Evolutionary conservation across 2,888 invertebrate genomes (phyloP).

Genomic region (Agrotis segetum): DNA sequence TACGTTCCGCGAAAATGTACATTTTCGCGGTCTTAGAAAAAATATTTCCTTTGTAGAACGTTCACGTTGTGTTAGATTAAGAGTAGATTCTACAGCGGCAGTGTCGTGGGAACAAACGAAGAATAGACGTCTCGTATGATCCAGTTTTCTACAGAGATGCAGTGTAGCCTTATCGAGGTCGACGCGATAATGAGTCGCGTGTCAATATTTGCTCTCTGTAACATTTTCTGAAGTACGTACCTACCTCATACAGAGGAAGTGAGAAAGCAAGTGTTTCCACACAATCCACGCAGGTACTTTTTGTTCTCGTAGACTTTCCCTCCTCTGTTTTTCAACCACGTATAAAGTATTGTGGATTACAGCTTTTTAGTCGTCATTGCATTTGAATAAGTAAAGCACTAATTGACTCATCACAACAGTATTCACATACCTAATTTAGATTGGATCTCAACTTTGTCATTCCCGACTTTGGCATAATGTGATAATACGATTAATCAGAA

Average conservation of each 20-base stretch:
- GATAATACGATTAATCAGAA: not conserved
- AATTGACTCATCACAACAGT: not conserved
- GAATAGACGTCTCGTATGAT: constrained; percentile 84
- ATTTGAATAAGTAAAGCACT: not conserved
- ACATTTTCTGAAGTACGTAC: constrained; percentile 70
- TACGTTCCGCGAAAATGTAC: too few relatives aligned
- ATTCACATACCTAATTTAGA: not conserved
- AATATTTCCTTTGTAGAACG: constrained; percentile 82
- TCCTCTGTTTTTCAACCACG: not conserved
- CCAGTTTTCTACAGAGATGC: constrained; percentile 87
- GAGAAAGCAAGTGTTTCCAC: constrained; percentile 68
- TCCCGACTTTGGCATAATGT: too few relatives aligned
- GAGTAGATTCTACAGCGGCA: constrained; percentile 75
- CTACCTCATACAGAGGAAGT: constrained; percentile 67
- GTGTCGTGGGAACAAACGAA: constrained; percentile 87
- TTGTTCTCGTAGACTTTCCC: constrained; percentile 36
- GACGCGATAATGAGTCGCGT: constrained; percentile 82
- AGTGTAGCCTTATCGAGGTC: constrained; percentile 85
- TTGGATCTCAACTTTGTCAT: not conserved
- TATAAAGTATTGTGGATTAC: constrained; percentile 11
- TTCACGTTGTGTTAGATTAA: constrained; percentile 84
- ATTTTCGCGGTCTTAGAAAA: constrained; percentile 79
- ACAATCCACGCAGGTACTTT: constrained; percentile 38
- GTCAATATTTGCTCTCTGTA: constrained; percentile 85
- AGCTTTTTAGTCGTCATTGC: not conserved